These are phyloP conservation scores for Etheostoma cragini DNA, from an alignment of 2,113 vertebrate genomes.

Conservation along the genomic window DNA sequence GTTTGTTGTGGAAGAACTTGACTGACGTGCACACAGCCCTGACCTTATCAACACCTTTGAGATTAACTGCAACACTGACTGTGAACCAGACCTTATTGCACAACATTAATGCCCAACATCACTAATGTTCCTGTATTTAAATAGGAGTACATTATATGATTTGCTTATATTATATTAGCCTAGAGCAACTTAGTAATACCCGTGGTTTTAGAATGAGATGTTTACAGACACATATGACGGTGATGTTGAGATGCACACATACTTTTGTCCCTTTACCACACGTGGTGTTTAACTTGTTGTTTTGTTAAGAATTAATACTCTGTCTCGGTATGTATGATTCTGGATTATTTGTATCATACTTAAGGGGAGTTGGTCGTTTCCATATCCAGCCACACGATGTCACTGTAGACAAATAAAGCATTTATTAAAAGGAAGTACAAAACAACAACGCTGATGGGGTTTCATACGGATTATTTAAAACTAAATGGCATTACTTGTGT, in stretches of 20 bases:
- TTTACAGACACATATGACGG: not conserved
- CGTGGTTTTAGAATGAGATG: not conserved
- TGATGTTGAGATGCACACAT: not conserved
- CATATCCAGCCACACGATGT: slow-evolving; percentile 55
- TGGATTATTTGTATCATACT: not conserved
- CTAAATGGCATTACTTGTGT: not conserved
- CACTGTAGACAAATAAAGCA: slow-evolving; percentile 55
- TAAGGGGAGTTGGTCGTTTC: not conserved
- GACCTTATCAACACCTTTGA: not conserved
- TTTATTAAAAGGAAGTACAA: slow-evolving; percentile 47
- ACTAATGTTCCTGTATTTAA: not conserved
- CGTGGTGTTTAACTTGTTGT: not conserved
- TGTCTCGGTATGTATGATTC: not conserved
- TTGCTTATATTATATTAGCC: not conserved
- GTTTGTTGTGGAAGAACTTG: not conserved
- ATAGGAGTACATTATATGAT: not conserved
- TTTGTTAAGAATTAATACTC: not conserved
- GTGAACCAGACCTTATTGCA: too few relatives aligned
- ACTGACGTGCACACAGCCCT: not conserved
- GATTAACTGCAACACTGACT: not conserved
- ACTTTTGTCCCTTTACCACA: not conserved
- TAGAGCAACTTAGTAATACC: not conserved
- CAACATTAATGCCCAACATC: too few relatives aligned
- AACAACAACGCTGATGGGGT: slow-evolving; percentile 23
- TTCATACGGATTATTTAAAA: not conserved